phyloP scores from a whole-genome alignment of 2,888 invertebrate genomes.

The Troides helena region DNA sequence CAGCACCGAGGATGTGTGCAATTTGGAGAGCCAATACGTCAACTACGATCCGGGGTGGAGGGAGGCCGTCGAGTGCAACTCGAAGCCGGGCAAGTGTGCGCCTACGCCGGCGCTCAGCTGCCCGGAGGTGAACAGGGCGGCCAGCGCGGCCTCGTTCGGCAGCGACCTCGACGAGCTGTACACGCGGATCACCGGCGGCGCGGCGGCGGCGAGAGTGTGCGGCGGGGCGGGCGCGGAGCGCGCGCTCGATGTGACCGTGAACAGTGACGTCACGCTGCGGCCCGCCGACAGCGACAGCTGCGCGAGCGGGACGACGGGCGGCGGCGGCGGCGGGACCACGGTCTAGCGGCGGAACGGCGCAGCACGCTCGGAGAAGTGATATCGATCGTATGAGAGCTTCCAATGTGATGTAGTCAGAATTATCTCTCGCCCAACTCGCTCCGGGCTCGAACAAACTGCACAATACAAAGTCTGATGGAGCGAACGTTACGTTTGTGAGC shows the following conservation, averaged over 20 bases:
- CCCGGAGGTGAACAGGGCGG: slow-evolving; percentile 70
- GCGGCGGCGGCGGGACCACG: slow-evolving; percentile 62
- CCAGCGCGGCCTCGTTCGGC: slow-evolving; percentile 67
- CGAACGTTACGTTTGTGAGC: no score
- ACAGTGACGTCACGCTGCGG: slow-evolving; percentile 70
- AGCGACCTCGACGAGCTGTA: slow-evolving; percentile 85
- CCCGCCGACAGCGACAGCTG: slow-evolving; percentile 73
- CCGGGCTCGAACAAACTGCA: no score
- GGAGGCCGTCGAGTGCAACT: slow-evolving; percentile 67
- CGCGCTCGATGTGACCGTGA: slow-evolving; percentile 63
- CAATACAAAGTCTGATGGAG: no score
- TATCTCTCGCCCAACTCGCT: neutral
- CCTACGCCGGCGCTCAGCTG: slow-evolving; percentile 67
- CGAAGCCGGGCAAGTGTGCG: slow-evolving; percentile 66
- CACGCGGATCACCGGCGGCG: slow-evolving; percentile 82
- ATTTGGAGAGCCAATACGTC: slow-evolving; percentile 77
- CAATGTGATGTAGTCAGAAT: neutral
- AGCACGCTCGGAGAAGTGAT: neutral
- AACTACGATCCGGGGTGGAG: slow-evolving; percentile 80
- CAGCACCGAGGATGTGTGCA: slow-evolving; percentile 74
- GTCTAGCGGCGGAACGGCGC: slow-evolving; percentile 45
- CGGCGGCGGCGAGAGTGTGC: slow-evolving; percentile 50
- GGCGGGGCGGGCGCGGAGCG: slow-evolving; percentile 46
- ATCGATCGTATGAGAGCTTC: neutral
- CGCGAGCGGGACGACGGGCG: slow-evolving; percentile 70